These are phyloP conservation scores for Melanostoma mellinum DNA, from an alignment of 2,888 invertebrate genomes.

Conservation along the genomic window DNA sequence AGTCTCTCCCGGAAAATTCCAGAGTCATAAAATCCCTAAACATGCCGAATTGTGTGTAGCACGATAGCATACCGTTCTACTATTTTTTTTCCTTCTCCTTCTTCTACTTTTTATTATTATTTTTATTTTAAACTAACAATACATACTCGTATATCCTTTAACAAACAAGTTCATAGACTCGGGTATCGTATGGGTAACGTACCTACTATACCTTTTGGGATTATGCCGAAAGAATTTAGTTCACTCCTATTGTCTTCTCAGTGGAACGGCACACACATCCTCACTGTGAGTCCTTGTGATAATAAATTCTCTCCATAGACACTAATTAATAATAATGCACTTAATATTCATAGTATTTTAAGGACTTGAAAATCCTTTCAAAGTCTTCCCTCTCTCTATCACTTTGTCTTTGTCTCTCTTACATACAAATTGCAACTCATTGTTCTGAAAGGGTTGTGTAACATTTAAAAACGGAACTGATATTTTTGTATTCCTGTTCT, in stretches of 20 bases:
- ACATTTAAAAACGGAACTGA: not conserved
- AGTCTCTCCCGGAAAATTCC: constrained; percentile 31
- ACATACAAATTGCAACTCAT: not conserved
- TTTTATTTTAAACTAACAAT: constrained; percentile 9
- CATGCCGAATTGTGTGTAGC: not conserved
- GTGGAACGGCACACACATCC: not conserved
- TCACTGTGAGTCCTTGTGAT: constrained; percentile 28
- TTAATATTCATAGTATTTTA: constrained; percentile 72
- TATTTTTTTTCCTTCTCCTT: no score
- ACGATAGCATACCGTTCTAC: not conserved
- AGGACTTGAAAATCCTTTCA: constrained; percentile 68
- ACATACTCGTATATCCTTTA: constrained; percentile 2
- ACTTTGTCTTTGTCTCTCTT: not conserved
- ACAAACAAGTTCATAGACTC: constrained; percentile 26
- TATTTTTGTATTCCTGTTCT: no score
- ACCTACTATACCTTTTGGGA: constrained; percentile 23
- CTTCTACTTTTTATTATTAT: no score
- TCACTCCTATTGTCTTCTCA: constrained; percentile 11
- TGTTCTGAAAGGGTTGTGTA: constrained; percentile 18
- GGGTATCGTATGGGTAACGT: not conserved
- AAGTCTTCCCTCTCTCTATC: constrained; percentile 2
- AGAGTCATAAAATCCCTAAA: constrained; percentile 35
- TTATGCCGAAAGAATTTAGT: constrained; percentile 16
- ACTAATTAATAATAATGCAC: constrained; percentile 70
- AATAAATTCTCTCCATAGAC: constrained; percentile 67